phyloP scores from a whole-genome alignment of 2,113 vertebrate species.

The Oriolus oriolus region DNA sequence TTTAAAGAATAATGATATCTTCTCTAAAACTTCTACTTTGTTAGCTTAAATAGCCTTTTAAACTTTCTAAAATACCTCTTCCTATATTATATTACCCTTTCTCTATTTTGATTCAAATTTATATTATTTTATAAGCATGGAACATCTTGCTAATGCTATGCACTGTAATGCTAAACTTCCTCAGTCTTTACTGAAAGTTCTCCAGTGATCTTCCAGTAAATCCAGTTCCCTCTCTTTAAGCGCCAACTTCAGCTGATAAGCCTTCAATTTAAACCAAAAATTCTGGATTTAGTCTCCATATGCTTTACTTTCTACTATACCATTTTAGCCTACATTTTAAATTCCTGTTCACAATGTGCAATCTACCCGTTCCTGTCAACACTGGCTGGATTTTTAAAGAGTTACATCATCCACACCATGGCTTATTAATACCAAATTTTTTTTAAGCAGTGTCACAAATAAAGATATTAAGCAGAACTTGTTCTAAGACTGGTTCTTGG shows the following conservation, averaged over 20 bases:
- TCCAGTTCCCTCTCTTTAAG: neutral
- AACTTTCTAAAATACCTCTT: neutral
- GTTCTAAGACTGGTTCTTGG: neutral
- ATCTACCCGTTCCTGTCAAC: neutral
- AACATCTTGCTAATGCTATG: neutral
- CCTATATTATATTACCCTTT: neutral
- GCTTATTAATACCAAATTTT: neutral
- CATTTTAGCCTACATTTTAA: neutral
- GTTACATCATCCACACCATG: neutral
- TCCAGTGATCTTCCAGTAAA: neutral
- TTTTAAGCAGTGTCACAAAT: neutral
- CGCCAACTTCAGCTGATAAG: neutral
- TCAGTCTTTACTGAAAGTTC: neutral
- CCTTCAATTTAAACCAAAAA: neutral
- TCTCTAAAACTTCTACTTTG: neutral
- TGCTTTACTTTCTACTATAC: neutral
- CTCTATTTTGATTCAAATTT: neutral
- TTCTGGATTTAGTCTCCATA: neutral
- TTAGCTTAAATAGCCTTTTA: neutral
- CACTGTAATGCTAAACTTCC: neutral
- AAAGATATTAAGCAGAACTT: neutral
- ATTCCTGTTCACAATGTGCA: neutral
- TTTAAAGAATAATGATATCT: neutral
- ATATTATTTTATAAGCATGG: neutral
- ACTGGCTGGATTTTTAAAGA: neutral